Conservation (phyloP, 2,797 vertebrate species). For the Parauchenoglanis punctatus region DNA sequence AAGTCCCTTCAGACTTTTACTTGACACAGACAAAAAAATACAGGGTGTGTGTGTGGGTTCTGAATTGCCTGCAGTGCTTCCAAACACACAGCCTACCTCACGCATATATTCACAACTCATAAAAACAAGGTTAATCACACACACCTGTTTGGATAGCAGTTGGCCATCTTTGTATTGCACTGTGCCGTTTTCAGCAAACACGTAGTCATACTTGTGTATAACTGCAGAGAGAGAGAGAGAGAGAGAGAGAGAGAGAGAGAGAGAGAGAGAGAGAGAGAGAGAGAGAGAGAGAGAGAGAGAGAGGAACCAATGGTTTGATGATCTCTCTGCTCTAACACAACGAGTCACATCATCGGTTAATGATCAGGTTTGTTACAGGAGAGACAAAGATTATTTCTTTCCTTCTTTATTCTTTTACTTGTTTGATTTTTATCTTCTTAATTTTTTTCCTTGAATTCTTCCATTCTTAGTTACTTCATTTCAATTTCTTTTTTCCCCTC, state of each 20-base stretch:
- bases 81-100: not conserved
- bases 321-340: too few relatives aligned
- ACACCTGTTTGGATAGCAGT: slow-evolving; percentile 90
- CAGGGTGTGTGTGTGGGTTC: slow-evolving; percentile 53
- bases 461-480: not conserved
- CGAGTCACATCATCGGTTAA: too few relatives aligned
- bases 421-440: not conserved
- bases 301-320: too few relatives aligned
- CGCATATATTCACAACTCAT: not conserved
- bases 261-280: not conserved
- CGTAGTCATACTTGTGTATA: slow-evolving; percentile 93
- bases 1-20: not conserved
- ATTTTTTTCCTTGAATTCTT: not conserved
- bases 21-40: not conserved
- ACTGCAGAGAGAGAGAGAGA: slow-evolving; percentile 72
- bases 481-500: not conserved
- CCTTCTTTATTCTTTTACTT: not conserved
- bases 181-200: slow-evolving; percentile 95
- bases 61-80: slow-evolving; percentile 85
- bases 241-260: not conserved
- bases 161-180: slow-evolving; percentile 95
- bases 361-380: too few relatives aligned
- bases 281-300: not conserved
- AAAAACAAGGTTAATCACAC: slow-evolving; percentile 1
- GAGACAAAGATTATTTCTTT: not conserved